These are phyloP conservation scores for Carassius carassius DNA, from an alignment of 2,113 vertebrate genomes.

Conservation along the genomic window DNA sequence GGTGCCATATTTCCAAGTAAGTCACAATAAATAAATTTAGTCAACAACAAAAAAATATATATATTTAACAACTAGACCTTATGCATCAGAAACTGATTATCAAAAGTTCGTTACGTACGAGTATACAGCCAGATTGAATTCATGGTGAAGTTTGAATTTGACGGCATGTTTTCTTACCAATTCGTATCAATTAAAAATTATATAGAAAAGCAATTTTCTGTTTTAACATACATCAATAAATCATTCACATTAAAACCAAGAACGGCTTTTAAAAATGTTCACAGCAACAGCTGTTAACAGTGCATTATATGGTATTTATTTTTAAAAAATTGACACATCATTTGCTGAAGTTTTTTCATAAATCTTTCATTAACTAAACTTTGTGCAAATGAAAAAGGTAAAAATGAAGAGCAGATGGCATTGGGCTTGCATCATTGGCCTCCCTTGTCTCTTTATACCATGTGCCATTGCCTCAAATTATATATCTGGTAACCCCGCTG, in stretches of 20 bases:
- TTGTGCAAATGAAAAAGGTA: slow-evolving; percentile 35
- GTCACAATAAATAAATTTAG: background rate
- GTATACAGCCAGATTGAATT: background rate
- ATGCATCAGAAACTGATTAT: background rate
- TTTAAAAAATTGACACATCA: background rate
- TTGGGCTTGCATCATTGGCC: slow-evolving; percentile 60
- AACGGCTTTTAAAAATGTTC: background rate
- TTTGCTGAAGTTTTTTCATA: background rate
- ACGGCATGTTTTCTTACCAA: too few relatives aligned
- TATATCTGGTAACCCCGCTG: slow-evolving; percentile 71
- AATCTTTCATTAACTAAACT: slow-evolving; percentile 22
- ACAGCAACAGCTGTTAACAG: background rate
- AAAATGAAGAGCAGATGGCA: slow-evolving; percentile 42
- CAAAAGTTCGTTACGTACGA: background rate
- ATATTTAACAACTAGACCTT: background rate
- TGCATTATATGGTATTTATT: background rate
- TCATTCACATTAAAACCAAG: background rate
- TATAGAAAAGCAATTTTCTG: too few relatives aligned
- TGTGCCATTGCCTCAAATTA: slow-evolving; percentile 71
- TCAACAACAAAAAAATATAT: background rate
- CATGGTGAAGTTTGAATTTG: too few relatives aligned
- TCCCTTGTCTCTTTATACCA: slow-evolving; percentile 60
- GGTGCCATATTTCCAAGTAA: background rate
- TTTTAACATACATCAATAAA: background rate
- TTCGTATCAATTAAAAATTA: too few relatives aligned